Percentiles rank a stretch among this genome's conserved stretches.
These are phyloP conservation scores for Acrocephalus kingi DNA, from an alignment of 2,113 vertebrate genomes.

Conservation along the genomic window DNA sequence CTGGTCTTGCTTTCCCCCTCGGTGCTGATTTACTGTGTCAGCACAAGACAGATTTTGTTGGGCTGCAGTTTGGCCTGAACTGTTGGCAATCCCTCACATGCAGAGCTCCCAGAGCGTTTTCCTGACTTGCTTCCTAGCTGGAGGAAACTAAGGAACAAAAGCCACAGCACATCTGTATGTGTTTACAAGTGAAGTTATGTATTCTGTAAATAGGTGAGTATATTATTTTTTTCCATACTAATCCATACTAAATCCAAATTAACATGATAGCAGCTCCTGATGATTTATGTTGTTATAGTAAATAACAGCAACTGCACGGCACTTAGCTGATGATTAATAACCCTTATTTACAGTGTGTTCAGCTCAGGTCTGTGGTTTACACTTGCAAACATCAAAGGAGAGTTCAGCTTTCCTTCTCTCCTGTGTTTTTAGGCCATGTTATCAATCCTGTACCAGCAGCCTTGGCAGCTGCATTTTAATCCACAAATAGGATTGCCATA, in stretches of 20 bases:
- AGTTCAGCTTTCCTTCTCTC: constrained; percentile 3
- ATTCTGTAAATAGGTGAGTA: not conserved
- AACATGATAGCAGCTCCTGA: not conserved
- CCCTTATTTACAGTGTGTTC: constrained; percentile 28
- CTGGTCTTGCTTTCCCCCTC: not conserved
- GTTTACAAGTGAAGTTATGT: not conserved
- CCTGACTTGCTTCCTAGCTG: not conserved
- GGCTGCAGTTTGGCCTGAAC: not conserved
- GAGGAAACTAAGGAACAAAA: not conserved
- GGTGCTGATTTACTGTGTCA: accelerated
- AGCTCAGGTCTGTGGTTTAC: constrained; percentile 38
- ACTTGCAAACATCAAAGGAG: constrained; percentile 33
- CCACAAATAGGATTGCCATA: not conserved
- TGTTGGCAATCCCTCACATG: not conserved
- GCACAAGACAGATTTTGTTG: not conserved
- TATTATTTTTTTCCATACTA: not conserved
- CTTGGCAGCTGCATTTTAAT: not conserved
- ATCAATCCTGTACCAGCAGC: not conserved
- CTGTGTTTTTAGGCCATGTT: not conserved
- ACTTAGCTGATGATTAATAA: constrained; percentile 55
- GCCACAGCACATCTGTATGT: not conserved
- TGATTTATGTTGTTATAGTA: constrained; percentile 63
- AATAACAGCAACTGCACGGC: constrained; percentile 3
- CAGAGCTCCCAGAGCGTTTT: not conserved
- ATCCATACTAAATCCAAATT: constrained; percentile 52